Percentiles rank a stretch among this genome's conserved stretches.
These are phyloP conservation scores for Drosophila pectinifera DNA, from an alignment of 1,140 invertebrate species.

Conservation along the genomic window DNA sequence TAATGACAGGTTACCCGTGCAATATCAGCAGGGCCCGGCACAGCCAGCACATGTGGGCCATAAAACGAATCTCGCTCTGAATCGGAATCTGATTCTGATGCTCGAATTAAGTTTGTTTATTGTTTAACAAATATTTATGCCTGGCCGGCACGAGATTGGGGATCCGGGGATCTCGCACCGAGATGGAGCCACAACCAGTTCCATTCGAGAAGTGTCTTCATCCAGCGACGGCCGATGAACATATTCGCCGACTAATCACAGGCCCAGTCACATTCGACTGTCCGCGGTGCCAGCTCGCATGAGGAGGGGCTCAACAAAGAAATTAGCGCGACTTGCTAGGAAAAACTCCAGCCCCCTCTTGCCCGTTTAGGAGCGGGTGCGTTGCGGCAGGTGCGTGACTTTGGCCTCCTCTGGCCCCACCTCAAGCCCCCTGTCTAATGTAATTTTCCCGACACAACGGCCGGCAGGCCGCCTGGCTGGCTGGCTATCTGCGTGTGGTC, in stretches of 20 bases:
- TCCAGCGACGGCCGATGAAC: constrained; percentile 66
- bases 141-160: constrained; percentile 29
- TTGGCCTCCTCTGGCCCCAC: constrained; percentile 9
- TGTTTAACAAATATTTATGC: constrained; percentile 63
- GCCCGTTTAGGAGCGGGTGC: constrained; percentile 8
- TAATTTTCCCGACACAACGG: constrained; percentile 70
- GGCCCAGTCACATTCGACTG: constrained; percentile 69
- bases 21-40: constrained; percentile 28
- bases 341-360: background rate
- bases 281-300: constrained; percentile 74
- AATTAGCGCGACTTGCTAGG: constrained; percentile 63
- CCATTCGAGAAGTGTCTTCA: constrained; percentile 58
- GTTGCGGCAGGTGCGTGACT: constrained; percentile 53
- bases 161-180: background rate
- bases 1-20: constrained; percentile 31
- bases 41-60: constrained; percentile 21
- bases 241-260: constrained; percentile 81
- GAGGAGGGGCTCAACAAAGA: constrained; percentile 72
- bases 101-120: constrained; percentile 67
- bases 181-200: constrained; percentile 26
- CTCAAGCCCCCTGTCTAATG: constrained; percentile 61
- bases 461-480: background rate
- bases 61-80: constrained; percentile 8
- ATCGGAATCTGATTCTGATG: constrained; percentile 11
- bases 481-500: constrained; percentile 62